Conservation (phyloP, 1,140 invertebrate genomes). For the Galendromus occidentalis region DNA sequence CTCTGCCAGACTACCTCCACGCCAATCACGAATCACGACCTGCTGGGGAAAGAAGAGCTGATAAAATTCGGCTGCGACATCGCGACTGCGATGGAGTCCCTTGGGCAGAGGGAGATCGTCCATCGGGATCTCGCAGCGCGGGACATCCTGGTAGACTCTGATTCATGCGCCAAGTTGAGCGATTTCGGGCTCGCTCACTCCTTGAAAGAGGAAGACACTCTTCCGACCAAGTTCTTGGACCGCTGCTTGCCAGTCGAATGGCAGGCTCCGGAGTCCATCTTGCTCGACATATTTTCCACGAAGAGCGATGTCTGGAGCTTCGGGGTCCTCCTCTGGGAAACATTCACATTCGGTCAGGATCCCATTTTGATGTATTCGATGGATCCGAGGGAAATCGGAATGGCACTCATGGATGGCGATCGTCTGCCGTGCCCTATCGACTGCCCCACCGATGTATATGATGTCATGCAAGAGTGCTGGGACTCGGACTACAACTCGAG, state of each 20-base stretch:
- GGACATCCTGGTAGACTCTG: conserved; percentile 62
- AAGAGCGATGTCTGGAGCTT: conserved; percentile 82
- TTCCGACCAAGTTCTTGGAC: conserved; percentile 38
- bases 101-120: conserved; percentile 55
- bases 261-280: conserved; percentile 56
- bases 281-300: conserved; percentile 50
- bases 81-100: conserved; percentile 68
- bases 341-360: conserved; percentile 60
- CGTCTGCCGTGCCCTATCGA: conserved; percentile 45
- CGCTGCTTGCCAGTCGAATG: conserved; percentile 24
- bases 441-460: conserved; percentile 51
- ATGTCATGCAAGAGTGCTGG: conserved; percentile 60
- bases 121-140: conserved; percentile 55
- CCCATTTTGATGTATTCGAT: conserved; percentile 29
- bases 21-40: conserved; percentile 28
- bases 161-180: conserved; percentile 63
- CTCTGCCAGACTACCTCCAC: conserved; percentile 50
- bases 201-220: conserved; percentile 54
- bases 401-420: conserved; percentile 35
- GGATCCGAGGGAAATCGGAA: conserved; percentile 11
- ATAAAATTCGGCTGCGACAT: conserved; percentile 56
- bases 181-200: conserved; percentile 67
- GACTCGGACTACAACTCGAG: conserved; percentile 42
- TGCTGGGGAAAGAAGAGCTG: conserved; percentile 30
- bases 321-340: conserved; percentile 77